Evolutionary conservation across 2,113 vertebrate genomes (phyloP).

Genomic region (Dunckerocampus dactyliophorus): DNA sequence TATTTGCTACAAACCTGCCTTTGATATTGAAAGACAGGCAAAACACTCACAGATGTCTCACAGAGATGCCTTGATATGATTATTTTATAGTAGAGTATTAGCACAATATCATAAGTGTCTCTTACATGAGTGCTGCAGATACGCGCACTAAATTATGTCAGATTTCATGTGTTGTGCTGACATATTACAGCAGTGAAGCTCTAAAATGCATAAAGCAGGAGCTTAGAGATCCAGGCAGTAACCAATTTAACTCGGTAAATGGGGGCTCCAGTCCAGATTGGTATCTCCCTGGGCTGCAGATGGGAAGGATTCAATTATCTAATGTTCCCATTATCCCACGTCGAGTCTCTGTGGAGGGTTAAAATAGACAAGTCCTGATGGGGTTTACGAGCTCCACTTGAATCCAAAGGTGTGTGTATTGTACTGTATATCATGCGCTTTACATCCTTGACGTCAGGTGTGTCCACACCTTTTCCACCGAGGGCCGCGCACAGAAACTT

Average conservation of each 20-base stretch:
- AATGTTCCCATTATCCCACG: slow-evolving; percentile 59
- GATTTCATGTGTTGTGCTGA: background rate
- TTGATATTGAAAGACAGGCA: too few species aligned
- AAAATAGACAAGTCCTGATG: slow-evolving; percentile 59
- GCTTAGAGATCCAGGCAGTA: slow-evolving; percentile 4
- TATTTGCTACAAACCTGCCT: too few species aligned
- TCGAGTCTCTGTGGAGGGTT: slow-evolving; percentile 55
- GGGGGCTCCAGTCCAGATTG: slow-evolving; percentile 37
- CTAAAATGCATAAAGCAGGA: slow-evolving; percentile 8
- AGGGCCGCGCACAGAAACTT: too few species aligned
- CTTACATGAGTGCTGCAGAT: background rate
- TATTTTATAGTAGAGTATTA: background rate
- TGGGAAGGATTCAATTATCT: slow-evolving; percentile 57
- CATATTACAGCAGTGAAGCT: background rate
- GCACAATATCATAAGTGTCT: background rate
- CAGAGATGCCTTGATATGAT: too few species aligned
- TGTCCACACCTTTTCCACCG: background rate
- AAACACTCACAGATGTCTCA: too few species aligned
- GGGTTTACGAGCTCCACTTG: slow-evolving; percentile 26
- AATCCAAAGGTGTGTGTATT: slow-evolving; percentile 27
- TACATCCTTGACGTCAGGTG: background rate
- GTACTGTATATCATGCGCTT: background rate
- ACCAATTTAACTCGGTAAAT: slow-evolving; percentile 40
- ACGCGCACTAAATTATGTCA: background rate
- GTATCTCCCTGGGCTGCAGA: slow-evolving; percentile 48